Evolutionary conservation across 30 jellyfish, hydroid and myxozoan genomes (phyloP), one percentile per base, ranked within the genome.

Genomic region (Rhopilema esculentum): DNA sequence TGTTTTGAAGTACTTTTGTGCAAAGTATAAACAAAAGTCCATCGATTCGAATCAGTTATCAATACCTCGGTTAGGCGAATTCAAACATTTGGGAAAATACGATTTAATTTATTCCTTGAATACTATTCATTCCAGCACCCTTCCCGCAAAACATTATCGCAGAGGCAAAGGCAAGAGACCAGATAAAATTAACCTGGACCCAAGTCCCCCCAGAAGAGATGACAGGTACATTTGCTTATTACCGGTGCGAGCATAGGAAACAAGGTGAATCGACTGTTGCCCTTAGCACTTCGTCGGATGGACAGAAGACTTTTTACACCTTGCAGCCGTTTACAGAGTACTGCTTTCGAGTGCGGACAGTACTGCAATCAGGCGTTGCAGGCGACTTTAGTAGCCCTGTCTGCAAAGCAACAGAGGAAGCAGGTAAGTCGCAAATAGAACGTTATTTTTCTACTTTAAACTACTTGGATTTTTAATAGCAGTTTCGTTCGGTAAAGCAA

Each of bases 341-440:
- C 72, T 83, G 92, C 72, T 69, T 66, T 28, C 85, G 72, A 25
- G 92, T 83, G 6, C 21, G 18, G 27, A 24, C 65, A 18, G 70
- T 83, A 29, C 40, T 83, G 49, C 69, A 16, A 23, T 50, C 79
- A 28, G 85, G 69, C 48, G 61, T 31, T 21, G 22, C 16, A 0
- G 92, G 92, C 69, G 69, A 83, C 28, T 68, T 16, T 19, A 83
- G 86, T 51, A 76, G 27, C 32, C 50, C 69, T 1, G 79, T 18
- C 21, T 83, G 92, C 40, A 62, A 31, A 16, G 66, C 62, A 28
- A 83, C 92, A 16, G 92, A 83, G 57, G 92, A 83, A 52, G 48
- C 40, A 27, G 92, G 92, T 83, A 69, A 49, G 72, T 73, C 25
- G 26, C 9, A 2, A 75, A 16, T 31, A 22, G n/a, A 52, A 24